Evolutionary conservation across 2,113 vertebrate species (phyloP).

Genomic region (Mesembrinibis cayennensis): DNA sequence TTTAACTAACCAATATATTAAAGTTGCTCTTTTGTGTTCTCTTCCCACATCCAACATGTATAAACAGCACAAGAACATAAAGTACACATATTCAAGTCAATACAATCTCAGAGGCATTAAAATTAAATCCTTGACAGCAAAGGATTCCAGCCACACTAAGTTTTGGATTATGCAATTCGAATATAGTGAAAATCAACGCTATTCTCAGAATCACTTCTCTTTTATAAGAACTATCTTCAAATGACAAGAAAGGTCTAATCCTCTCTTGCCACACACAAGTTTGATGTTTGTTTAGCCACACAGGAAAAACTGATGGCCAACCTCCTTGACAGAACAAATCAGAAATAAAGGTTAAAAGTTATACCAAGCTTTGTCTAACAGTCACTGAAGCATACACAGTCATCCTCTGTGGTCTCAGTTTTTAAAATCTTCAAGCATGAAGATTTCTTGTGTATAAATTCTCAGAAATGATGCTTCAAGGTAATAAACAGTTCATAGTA

Average conservation of each 20-base stretch:
- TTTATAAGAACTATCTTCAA: not conserved
- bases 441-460: not conserved
- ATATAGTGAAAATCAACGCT: not conserved
- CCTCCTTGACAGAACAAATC: not conserved
- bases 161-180: not conserved
- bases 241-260: not conserved
- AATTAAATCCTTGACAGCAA: not conserved
- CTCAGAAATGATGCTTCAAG: constrained; percentile 1
- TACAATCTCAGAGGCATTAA: constrained; percentile 30
- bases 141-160: not conserved
- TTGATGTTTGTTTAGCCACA: not conserved
- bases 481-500: constrained; percentile 7
- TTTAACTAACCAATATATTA: not conserved
- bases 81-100: constrained; percentile 36
- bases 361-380: not conserved
- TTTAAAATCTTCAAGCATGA: not conserved
- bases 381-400: not conserved
- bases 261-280: not conserved
- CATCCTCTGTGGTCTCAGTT: not conserved
- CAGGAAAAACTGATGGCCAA: not conserved
- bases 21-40: not conserved
- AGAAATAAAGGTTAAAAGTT: not conserved
- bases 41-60: not conserved
- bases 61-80: constrained; percentile 15
- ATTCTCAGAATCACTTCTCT: not conserved